These are phyloP conservation scores for Epizoanthus stellaris DNA, from an alignment of 92 coral and sea anemone species.

Conservation along the genomic window DNA sequence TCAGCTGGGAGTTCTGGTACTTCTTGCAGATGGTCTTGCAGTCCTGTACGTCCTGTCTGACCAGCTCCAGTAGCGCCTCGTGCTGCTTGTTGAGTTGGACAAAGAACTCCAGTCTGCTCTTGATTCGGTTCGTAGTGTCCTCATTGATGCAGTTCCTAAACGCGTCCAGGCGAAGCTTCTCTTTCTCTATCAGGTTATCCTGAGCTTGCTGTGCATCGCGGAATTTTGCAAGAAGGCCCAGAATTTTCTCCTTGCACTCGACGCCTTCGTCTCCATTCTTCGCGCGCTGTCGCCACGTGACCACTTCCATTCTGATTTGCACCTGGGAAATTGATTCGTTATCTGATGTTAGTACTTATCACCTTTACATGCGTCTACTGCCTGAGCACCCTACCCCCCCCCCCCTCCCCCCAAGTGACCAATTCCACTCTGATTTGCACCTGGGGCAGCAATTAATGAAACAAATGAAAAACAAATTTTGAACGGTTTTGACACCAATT, in stretches of 20 bases:
- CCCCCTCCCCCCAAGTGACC: no score
- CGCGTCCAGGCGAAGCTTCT: constrained; percentile 90
- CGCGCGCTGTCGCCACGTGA: constrained; percentile 86
- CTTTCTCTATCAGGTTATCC: constrained; percentile 88
- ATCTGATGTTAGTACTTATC: no score
- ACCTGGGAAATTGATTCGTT: constrained; percentile 50
- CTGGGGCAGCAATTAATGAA: no score
- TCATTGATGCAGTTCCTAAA: constrained; percentile 96
- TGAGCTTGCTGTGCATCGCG: constrained; percentile 91
- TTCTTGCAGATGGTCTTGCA: constrained; percentile 91
- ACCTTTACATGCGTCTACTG: no score
- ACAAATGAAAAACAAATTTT: no score
- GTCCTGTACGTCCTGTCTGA: constrained; percentile 93
- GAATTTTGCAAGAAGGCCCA: constrained; percentile 80
- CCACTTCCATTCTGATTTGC: constrained; percentile 88
- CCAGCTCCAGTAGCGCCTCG: constrained; percentile 84
- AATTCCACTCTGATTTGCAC: no score
- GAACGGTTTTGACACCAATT: no score
- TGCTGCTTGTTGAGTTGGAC: constrained; percentile 85
- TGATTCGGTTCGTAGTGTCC: constrained; percentile 92
- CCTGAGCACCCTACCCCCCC: no score
- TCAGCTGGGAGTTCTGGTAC: constrained; percentile 77
- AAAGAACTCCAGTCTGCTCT: constrained; percentile 89
- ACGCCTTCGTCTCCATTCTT: constrained; percentile 83
- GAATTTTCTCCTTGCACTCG: constrained; percentile 87